Evolutionary conservation across 2,888 invertebrate species (phyloP).

Genomic region (Tortricodes alternella): DNA sequence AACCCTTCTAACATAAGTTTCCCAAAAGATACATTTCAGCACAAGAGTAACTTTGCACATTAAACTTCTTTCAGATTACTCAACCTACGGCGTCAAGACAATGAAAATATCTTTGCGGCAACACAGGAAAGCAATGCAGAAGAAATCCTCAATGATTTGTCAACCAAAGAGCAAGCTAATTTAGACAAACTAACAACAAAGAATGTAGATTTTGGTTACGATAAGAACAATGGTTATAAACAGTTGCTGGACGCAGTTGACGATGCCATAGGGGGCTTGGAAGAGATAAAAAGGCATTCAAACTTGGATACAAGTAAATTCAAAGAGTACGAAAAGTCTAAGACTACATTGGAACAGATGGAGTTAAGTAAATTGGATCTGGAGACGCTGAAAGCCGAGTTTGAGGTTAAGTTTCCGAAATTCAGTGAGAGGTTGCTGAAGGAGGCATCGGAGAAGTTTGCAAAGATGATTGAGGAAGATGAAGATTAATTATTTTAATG

Average conservation of each 20-base stretch:
- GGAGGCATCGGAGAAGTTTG: slow-evolving; percentile 61
- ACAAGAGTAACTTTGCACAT: neutral
- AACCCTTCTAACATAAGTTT: too few relatives aligned
- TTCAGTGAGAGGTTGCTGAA: slow-evolving; percentile 63
- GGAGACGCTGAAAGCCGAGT: slow-evolving; percentile 55
- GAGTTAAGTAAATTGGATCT: slow-evolving; percentile 57
- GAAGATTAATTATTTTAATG: slow-evolving; percentile 33
- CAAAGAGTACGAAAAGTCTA: slow-evolving; percentile 53
- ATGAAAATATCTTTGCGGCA: slow-evolving; percentile 51
- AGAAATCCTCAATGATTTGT: slow-evolving; percentile 48
- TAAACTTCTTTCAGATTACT: slow-evolving; percentile 56
- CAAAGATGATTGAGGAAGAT: slow-evolving; percentile 53
- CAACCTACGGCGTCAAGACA: slow-evolving; percentile 57
- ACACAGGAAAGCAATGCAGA: slow-evolving; percentile 51
- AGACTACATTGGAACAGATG: slow-evolving; percentile 47
- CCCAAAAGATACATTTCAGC: too few relatives aligned
- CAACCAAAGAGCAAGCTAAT: slow-evolving; percentile 48
- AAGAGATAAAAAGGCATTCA: slow-evolving; percentile 66
- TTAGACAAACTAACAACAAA: slow-evolving; percentile 61
- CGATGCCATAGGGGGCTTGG: slow-evolving; percentile 66
- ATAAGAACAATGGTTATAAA: slow-evolving; percentile 60
- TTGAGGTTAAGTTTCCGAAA: slow-evolving; percentile 62
- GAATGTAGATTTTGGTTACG: slow-evolving; percentile 69
- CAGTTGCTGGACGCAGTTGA: slow-evolving; percentile 68
- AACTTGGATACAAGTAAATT: slow-evolving; percentile 59